Evolutionary conservation across 2,888 invertebrate genomes (phyloP).

Genomic region (Lasioglossum malachurum): DNA sequence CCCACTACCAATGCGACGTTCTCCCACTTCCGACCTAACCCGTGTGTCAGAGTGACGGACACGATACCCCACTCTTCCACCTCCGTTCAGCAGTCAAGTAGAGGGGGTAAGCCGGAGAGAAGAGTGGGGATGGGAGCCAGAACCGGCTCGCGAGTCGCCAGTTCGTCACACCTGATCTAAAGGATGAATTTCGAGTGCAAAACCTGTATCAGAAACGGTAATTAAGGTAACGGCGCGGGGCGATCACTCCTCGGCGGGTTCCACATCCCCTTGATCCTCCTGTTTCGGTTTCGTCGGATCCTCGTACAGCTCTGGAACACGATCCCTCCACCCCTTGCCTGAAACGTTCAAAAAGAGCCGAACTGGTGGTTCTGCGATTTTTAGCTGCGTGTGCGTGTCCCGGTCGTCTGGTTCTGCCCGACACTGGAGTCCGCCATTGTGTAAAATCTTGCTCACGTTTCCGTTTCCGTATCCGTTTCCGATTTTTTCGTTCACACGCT

Average conservation of each 20-base stretch:
- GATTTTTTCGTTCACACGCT: not conserved
- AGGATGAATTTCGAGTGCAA: not conserved
- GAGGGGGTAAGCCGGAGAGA: no score
- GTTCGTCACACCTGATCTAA: no score
- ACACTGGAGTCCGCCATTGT: conserved; percentile 54
- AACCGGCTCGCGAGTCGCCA: no score
- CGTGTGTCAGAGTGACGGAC: no score
- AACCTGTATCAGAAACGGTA: not conserved
- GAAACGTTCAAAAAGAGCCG: conserved; percentile 81
- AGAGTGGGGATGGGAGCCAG: no score
- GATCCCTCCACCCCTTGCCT: conserved; percentile 84
- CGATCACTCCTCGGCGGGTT: conserved; percentile 57
- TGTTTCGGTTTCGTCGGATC: conserved; percentile 80
- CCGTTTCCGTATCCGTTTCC: not conserved
- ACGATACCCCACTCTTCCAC: no score
- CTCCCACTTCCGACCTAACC: no score
- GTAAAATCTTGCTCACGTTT: conserved; percentile 56
- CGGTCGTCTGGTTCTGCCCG: conserved; percentile 62
- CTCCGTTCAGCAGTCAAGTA: no score
- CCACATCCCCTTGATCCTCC: conserved; percentile 59
- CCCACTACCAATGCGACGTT: no score
- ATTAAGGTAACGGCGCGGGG: conserved; percentile 6
- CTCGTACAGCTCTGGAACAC: conserved; percentile 84
- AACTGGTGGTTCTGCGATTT: conserved; percentile 56
- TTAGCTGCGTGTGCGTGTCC: conserved; percentile 57